phyloP scores from a whole-genome alignment of 2,797 vertebrate species.

The Benthosema pterotum region DNA sequence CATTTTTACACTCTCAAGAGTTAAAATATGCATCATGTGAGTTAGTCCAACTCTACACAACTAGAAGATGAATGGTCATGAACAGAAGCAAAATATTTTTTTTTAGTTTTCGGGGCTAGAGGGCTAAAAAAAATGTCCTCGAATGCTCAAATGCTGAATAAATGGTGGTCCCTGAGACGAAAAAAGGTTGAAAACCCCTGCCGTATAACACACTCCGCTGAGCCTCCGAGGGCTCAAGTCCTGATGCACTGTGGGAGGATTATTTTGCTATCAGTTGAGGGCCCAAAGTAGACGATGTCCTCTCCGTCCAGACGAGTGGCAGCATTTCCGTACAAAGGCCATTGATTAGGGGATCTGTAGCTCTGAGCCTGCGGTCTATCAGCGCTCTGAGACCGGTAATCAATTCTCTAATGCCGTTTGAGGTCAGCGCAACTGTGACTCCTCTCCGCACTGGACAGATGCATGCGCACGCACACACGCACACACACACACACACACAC shows the following conservation, averaged over 20 bases:
- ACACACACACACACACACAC: background rate
- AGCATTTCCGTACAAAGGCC: conserved; percentile 63
- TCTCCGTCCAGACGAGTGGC: conserved; percentile 53
- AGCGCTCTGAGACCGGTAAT: conserved; percentile 80
- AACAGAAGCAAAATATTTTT: no score
- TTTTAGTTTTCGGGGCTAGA: no score
- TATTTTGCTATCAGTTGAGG: conserved; percentile 51
- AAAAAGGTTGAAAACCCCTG: no score
- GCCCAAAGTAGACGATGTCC: conserved; percentile 52
- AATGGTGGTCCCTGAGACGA: no score
- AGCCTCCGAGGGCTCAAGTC: conserved; percentile 39
- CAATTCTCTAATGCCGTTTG: conserved; percentile 81
- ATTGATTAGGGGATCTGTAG: conserved; percentile 74
- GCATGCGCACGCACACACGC: background rate
- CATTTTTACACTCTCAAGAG: no score
- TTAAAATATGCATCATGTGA: no score
- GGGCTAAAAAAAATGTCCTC: no score
- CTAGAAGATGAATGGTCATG: no score
- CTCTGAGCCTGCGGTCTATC: conserved; percentile 74
- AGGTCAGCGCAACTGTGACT: conserved; percentile 65
- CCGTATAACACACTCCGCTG: no score
- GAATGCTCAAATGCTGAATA: no score
- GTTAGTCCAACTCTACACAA: no score
- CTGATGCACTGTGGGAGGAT: conserved; percentile 49
- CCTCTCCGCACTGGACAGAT: conserved; percentile 34